Evolutionary conservation across 2,888 invertebrate species (phyloP).

Genomic region (Drosophila paranaensis): DNA sequence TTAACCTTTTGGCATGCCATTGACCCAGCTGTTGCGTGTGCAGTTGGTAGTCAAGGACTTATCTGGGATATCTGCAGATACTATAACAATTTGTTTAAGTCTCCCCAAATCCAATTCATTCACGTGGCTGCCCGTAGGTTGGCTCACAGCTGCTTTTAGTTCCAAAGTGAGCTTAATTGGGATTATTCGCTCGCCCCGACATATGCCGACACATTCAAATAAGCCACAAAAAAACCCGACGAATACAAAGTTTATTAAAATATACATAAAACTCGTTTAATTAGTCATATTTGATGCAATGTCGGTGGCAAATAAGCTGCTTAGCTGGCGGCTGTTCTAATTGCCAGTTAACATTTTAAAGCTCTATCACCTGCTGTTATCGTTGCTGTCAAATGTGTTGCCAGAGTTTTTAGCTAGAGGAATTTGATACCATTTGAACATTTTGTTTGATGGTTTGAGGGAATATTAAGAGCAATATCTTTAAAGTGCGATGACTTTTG

Average conservation of each 20-base stretch:
- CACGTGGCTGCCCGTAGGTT: background rate
- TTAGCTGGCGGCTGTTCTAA: conserved; percentile 30
- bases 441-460: background rate
- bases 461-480: background rate
- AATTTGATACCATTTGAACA: too few species aligned
- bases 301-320: conserved; percentile 38
- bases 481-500: background rate
- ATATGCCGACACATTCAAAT: conserved; percentile 53
- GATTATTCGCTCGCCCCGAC: conserved; percentile 60
- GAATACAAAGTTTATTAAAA: conserved; percentile 12
- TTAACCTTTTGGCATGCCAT: conserved; percentile 30
- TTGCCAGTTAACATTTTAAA: conserved; percentile 7
- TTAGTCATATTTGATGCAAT: conserved; percentile 11
- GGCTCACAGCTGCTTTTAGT: conserved; percentile 56
- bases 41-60: conserved; percentile 44
- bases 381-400: background rate
- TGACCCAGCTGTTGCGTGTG: conserved; percentile 17
- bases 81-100: conserved; percentile 20
- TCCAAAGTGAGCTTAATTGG: conserved; percentile 60
- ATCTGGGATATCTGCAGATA: conserved; percentile 13
- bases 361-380: background rate
- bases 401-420: too few species aligned
- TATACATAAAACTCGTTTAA: background rate
- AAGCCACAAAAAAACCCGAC: conserved; percentile 22
- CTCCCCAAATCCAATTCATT: conserved; percentile 9